Evolutionary conservation across 2,797 vertebrate species (phyloP), one percentile per base, ranked within the genome.

Genomic region (Hephaestus fuliginosus): DNA sequence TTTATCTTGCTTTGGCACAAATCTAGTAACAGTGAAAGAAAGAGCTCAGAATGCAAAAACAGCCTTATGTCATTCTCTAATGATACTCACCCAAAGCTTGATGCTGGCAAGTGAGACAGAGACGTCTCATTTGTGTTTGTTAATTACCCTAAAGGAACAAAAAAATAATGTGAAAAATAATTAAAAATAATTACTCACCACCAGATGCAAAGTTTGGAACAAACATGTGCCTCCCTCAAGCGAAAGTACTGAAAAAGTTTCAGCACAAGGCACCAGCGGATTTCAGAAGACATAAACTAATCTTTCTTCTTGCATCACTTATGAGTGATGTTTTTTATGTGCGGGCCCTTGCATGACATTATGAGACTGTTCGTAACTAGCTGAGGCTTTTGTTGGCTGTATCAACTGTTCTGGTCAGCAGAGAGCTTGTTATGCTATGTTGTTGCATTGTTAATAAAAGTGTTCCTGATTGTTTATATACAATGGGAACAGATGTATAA

Each of bases 301-400:
- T 70, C 53, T 15, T 58, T 53, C 49, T 70, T 57, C 83, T 83
- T 85, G 56, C 74, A 78, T 60, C 74, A 77, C 55, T 60, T 48
- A 4, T 44, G 60, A 78, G 18, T 64, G 62, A 57, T 74, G 39
- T 20, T 48, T 79, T 57, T 80, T 58, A 7, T 69, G 48, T 41
- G 25, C 41, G 15, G 22, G 20, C 51, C 79, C 9, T 41, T 57
- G 12, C 25, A 61, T 57, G 13, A 72, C 33, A 22, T 58, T 79
- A 9, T 67, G 18, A 33, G 46, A 65, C 55, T 41, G 28, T 70
- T 46, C 20, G 14, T 46, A 33, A 62, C 44, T 22, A 53, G 22
- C 49, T 28, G 17, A 76, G 22, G 36, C 18, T 51, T 55, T 69
- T 0, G 0, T 8, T 28, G 51, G n/a, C 53, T 60, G 8, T 48